These are phyloP conservation scores for Varanus komodoensis DNA, from an alignment of 2,113 vertebrate species.

Conservation along the genomic window DNA sequence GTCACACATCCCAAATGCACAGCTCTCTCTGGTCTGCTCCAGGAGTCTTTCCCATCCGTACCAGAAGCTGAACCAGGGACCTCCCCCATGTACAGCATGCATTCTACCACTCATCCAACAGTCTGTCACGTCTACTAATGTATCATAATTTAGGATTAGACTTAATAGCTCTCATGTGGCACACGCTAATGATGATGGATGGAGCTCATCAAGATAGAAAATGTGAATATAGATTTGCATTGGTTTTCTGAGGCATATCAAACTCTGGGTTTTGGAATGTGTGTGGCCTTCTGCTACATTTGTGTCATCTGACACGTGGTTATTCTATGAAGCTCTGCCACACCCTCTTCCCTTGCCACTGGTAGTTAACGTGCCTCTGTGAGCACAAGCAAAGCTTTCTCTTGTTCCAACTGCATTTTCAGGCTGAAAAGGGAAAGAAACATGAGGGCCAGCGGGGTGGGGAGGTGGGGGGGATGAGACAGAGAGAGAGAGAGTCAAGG, in stretches of 20 bases:
- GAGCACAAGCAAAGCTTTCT: not conserved
- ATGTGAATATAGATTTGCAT: not conserved
- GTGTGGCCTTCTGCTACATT: constrained; percentile 46
- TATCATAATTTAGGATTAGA: not conserved
- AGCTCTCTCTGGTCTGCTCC: not conserved
- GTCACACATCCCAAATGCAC: too few species aligned
- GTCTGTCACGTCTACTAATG: not conserved
- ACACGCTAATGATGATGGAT: not conserved
- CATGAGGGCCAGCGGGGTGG: too few species aligned
- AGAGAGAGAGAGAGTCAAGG: constrained; percentile 49
- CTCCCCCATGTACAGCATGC: not conserved
- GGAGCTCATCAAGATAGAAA: not conserved
- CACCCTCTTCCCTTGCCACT: constrained; percentile 26
- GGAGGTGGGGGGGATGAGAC: too few species aligned
- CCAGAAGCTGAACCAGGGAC: too few species aligned
- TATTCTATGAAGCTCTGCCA: not conserved
- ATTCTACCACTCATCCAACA: not conserved
- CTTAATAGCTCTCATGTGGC: not conserved
- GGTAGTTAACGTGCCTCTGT: not conserved
- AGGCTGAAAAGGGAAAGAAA: constrained; percentile 35
- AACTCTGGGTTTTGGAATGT: not conserved
- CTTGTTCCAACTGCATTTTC: constrained; percentile 43
- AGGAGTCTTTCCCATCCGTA: too few species aligned
- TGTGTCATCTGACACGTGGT: not conserved
- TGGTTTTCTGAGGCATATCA: not conserved